phyloP scores from a whole-genome alignment of 2,113 vertebrate genomes.

The Heliornis fulica region DNA sequence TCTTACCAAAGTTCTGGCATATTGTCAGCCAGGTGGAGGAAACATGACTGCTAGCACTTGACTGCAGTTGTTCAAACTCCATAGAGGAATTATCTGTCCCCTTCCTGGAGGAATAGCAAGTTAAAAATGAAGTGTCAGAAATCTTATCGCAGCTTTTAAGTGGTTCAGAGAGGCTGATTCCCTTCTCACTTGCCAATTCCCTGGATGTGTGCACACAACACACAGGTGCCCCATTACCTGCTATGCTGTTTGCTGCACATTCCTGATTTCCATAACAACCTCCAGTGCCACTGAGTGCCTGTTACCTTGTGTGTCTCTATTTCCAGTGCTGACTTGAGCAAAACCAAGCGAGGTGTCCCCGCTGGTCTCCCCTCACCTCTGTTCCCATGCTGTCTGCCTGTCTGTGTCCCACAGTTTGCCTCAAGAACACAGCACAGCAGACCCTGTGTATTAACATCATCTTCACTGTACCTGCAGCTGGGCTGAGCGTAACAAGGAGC shows the following conservation, averaged over 20 bases:
- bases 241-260: background rate
- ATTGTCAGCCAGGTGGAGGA: background rate
- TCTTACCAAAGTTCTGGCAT: background rate
- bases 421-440: background rate
- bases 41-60: background rate
- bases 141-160: background rate
- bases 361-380: background rate
- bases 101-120: background rate
- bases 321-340: background rate
- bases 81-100: background rate
- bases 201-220: background rate
- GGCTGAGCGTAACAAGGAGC: background rate
- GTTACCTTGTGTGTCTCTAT: background rate
- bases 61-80: background rate
- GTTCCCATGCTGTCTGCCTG: background rate
- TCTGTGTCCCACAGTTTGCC: background rate
- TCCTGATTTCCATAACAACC: fast-evolving
- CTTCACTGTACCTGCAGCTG: background rate
- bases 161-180: background rate
- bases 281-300: background rate
- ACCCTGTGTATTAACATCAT: background rate
- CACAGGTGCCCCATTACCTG: background rate
- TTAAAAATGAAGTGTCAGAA: background rate
- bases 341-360: background rate
- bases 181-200: background rate